Conservation (phyloP, 2,797 vertebrate genomes). For the Amblyopsis hoosieri region DNA sequence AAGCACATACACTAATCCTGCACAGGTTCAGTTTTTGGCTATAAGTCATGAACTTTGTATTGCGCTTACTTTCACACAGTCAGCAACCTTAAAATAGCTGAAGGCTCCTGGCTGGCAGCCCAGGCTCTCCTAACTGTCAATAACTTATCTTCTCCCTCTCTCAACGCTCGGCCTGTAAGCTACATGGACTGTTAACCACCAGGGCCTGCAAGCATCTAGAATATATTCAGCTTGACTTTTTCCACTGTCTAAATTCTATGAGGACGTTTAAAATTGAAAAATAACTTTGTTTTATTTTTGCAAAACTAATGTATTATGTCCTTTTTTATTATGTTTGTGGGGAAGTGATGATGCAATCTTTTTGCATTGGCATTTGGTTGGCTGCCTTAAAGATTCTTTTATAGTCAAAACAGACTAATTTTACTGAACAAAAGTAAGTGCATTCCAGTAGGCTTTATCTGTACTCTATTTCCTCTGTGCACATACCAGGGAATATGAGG, state of each 20-base stretch:
- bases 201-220: conserved; percentile 9
- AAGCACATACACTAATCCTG: conserved; percentile 45
- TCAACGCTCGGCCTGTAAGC: conserved; percentile 45
- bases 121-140: conserved; percentile 71
- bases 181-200: conserved; percentile 34
- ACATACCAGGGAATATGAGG: conserved; percentile 50
- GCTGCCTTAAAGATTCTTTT: conserved; percentile 9
- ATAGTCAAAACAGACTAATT: conserved; percentile 9
- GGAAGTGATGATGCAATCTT: neutral
- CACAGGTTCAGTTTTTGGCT: conserved; percentile 72
- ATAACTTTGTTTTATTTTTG: too few species aligned
- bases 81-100: conserved; percentile 79
- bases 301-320: too few species aligned
- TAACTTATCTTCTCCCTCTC: conserved; percentile 60
- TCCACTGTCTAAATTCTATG: conserved; percentile 8
- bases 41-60: conserved; percentile 63
- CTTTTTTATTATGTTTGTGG: too few species aligned
- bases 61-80: conserved; percentile 77
- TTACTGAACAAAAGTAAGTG: neutral
- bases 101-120: conserved; percentile 74
- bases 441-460: conserved; percentile 36
- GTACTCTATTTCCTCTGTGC: conserved; percentile 32
- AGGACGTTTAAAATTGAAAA: too few species aligned
- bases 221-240: conserved; percentile 19
- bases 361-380: neutral